These are phyloP conservation scores for Coptodon bakossiorum DNA, from an alignment of 2,113 vertebrate species.

Conservation along the genomic window DNA sequence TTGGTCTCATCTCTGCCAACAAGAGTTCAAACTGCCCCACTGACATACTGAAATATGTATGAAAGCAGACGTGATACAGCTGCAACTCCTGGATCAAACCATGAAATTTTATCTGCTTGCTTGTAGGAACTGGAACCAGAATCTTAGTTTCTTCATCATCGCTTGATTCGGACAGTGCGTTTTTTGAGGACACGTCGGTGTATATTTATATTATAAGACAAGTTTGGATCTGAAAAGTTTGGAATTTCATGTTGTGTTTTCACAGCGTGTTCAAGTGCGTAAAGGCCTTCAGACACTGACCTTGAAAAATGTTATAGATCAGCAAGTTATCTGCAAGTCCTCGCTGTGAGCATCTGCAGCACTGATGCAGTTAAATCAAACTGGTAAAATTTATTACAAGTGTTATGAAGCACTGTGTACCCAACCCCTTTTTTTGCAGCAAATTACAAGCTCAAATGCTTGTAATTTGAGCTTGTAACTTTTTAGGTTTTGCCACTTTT, in stretches of 20 bases:
- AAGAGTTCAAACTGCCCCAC: not conserved
- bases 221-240: not conserved
- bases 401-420: rapidly evolving
- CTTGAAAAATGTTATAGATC: not conserved
- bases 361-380: not conserved
- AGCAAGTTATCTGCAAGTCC: not conserved
- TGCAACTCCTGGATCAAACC: not conserved
- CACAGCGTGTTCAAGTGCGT: not conserved
- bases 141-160: not conserved
- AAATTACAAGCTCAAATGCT: not conserved
- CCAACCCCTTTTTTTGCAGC: not conserved
- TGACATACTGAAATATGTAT: not conserved
- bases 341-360: not conserved
- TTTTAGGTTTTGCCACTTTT: not conserved
- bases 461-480: not conserved
- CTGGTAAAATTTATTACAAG: not conserved
- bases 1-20: not conserved
- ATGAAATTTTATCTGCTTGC: not conserved
- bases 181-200: not conserved
- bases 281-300: not conserved
- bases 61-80: not conserved
- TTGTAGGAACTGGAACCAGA: not conserved
- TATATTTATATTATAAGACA: not conserved
- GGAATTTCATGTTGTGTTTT: not conserved
- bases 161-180: not conserved